These are phyloP conservation scores for Corythaeola cristata DNA, from an alignment of 2,113 vertebrate species.

Conservation along the genomic window DNA sequence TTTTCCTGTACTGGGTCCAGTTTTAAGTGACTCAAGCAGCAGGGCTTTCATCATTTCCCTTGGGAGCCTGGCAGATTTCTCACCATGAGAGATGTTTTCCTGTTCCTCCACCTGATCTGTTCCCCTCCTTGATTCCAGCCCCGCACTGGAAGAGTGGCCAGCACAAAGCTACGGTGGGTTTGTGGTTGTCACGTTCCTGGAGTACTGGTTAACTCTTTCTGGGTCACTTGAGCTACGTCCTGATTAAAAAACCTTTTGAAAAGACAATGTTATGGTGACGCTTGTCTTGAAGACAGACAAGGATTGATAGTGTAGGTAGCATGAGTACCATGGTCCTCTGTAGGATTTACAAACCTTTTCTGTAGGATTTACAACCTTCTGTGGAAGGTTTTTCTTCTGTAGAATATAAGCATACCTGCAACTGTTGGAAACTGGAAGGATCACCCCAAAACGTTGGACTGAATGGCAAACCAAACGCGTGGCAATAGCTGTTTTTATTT, in stretches of 20 bases:
- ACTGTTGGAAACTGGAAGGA: not conserved
- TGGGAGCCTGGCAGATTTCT: not conserved
- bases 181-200: not conserved
- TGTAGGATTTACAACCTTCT: no score
- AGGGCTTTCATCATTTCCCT: not conserved
- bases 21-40: constrained; percentile 6
- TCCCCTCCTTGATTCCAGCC: not conserved
- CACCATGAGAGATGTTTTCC: constrained; percentile 43
- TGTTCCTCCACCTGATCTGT: not conserved
- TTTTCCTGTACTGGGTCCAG: constrained; percentile 50
- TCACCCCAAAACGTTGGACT: not conserved
- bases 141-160: not conserved
- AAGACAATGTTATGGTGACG: rapidly evolving
- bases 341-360: not conserved
- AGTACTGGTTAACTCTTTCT: not conserved
- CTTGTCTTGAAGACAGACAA: not conserved
- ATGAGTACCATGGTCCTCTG: rapidly evolving
- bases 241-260: not conserved
- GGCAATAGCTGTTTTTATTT: not conserved
- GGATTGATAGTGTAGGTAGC: rapidly evolving
- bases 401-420: no score
- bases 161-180: not conserved
- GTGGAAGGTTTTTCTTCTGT: not conserved
- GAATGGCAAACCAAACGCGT: not conserved
- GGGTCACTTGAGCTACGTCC: not conserved